Percentiles rank a stretch among this genome's conserved stretches.
Conservation (phyloP, 2,797 vertebrate species). For the Gobio occitaniae region DNA sequence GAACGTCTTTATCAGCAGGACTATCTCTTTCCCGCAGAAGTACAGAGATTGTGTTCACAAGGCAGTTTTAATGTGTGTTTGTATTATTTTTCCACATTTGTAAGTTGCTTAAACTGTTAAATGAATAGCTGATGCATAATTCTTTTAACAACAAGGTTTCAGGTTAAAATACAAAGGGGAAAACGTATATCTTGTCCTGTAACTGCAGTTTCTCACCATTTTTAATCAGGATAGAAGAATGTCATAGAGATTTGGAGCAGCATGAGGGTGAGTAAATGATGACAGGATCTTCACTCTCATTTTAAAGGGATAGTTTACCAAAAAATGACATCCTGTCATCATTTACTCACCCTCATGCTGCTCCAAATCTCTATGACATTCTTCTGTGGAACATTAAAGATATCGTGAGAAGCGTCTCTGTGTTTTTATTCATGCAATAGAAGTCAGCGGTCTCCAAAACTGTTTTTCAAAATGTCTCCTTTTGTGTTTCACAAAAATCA, state of each 20-base stretch:
- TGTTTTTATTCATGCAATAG: neutral
- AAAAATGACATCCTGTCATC: neutral
- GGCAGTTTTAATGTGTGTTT: neutral
- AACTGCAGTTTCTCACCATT: neutral
- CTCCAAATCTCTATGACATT: neutral
- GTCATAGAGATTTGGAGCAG: too few species aligned
- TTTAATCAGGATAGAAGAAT: neutral
- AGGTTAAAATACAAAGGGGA: neutral
- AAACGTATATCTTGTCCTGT: neutral
- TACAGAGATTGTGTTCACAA: neutral
- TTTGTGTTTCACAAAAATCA: neutral
- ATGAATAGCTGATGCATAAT: neutral
- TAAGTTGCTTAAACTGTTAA: neutral
- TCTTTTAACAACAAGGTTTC: neutral
- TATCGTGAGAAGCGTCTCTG: neutral
- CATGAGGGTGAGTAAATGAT: too few species aligned
- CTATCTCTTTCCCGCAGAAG: neutral
- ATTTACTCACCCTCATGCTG: neutral
- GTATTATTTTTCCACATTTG: neutral
- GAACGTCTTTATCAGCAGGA: neutral
- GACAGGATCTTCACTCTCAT: neutral
- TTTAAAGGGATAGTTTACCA: neutral
- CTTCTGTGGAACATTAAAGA: neutral
- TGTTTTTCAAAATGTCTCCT: neutral
- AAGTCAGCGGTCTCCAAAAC: neutral